Conservation (phyloP, 2,888 invertebrate genomes). For the Nesidiocoris tenuis region DNA sequence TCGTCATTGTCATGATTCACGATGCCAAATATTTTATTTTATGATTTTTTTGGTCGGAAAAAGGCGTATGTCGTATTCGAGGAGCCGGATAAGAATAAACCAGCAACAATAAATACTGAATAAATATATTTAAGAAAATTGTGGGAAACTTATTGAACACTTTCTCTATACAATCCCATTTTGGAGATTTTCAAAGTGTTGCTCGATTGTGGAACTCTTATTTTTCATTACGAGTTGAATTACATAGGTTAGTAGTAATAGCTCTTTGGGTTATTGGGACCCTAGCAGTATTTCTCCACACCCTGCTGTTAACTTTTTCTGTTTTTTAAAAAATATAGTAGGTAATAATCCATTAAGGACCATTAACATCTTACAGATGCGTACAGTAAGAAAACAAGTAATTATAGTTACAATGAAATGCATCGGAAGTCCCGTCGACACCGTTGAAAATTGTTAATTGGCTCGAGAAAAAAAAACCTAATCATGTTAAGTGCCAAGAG, state of each 20-base stretch:
- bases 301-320: constrained; percentile 11
- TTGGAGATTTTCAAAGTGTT: neutral
- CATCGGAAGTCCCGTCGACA: neutral
- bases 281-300: constrained; percentile 9
- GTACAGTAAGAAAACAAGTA: too few relatives aligned
- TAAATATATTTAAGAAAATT: constrained; percentile 17
- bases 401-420: neutral
- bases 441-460: neutral
- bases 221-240: neutral
- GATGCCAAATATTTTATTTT: too few relatives aligned
- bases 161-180: constrained; percentile 3
- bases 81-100: too few relatives aligned
- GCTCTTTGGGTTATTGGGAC: constrained; percentile 20
- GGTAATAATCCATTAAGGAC: too few relatives aligned
- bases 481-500: too few relatives aligned
- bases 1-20: too few relatives aligned
- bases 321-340: neutral
- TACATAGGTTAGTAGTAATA: neutral
- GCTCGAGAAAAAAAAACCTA: too few relatives aligned
- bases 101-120: neutral
- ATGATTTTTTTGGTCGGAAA: too few relatives aligned
- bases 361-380: too few relatives aligned
- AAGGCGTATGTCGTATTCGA: too few relatives aligned
- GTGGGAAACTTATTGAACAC: constrained; percentile 12
- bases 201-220: neutral